These are phyloP conservation scores for Syngnathus acus DNA, from an alignment of 2,797 vertebrate species.

Conservation along the genomic window DNA sequence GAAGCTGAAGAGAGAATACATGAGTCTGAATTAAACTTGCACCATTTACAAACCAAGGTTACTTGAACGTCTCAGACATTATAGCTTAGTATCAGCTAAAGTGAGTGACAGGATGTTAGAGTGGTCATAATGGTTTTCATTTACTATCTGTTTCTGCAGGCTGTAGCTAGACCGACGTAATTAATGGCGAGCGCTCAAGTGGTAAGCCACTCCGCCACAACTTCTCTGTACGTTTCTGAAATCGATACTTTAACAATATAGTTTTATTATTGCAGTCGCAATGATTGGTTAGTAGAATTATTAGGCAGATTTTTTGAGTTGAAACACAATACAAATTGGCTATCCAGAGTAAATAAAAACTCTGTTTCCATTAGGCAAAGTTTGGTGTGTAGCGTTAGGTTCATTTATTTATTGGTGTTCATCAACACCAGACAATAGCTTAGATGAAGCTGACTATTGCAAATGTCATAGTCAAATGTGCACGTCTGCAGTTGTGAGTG, in stretches of 20 bases:
- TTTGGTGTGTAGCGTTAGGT: no score
- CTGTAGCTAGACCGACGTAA: conserved; percentile 69
- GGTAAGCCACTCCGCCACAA: conserved; percentile 24
- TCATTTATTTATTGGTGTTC: background rate
- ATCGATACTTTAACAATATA: background rate
- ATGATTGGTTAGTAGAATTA: background rate
- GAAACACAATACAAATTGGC: background rate
- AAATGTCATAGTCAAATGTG: background rate
- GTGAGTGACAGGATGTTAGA: conserved; percentile 56
- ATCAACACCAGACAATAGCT: background rate
- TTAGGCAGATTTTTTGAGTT: background rate
- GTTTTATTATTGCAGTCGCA: background rate
- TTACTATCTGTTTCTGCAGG: conserved; percentile 72
- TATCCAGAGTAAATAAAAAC: background rate
- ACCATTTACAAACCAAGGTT: conserved; percentile 45
- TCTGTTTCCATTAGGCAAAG: background rate
- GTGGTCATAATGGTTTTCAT: conserved; percentile 69
- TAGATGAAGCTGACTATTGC: background rate
- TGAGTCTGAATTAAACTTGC: conserved; percentile 11
- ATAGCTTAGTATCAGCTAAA: conserved; percentile 67
- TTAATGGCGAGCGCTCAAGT: conserved; percentile 70
- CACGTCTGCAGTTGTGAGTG: background rate
- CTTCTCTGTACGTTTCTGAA: conserved; percentile 6
- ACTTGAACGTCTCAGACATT: conserved; percentile 60
- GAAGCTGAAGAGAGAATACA: background rate